These are phyloP conservation scores for Sympetrum striolatum DNA, from an alignment of 2,888 invertebrate species.

Conservation along the genomic window DNA sequence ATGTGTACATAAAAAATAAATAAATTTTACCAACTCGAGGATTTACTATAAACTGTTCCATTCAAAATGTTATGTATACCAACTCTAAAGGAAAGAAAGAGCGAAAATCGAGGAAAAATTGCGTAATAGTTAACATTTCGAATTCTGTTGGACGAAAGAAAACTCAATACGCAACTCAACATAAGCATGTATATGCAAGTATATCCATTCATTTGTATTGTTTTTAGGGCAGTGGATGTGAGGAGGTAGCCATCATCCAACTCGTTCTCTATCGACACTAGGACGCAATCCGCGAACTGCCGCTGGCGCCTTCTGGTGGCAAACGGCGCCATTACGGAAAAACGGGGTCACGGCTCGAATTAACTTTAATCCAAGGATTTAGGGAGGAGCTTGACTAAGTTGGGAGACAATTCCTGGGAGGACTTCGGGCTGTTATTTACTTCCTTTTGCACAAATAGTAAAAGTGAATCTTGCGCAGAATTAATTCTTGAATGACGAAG, in stretches of 20 bases:
- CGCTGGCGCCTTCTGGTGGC: conserved; percentile 7
- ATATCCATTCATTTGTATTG: too few relatives aligned
- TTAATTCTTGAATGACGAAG: background rate
- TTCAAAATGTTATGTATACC: too few relatives aligned
- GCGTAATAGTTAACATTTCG: too few relatives aligned
- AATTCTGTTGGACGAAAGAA: too few relatives aligned
- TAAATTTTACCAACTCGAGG: too few relatives aligned
- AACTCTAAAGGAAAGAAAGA: too few relatives aligned
- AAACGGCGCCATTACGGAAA: conserved; percentile 26
- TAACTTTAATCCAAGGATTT: conserved; percentile 34
- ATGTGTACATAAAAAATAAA: too few relatives aligned
- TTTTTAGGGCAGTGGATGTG: background rate
- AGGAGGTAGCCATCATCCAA: background rate
- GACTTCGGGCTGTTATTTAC: background rate
- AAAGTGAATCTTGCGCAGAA: background rate
- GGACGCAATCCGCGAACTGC: conserved; percentile 25
- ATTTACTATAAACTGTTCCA: too few relatives aligned
- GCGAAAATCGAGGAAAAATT: too few relatives aligned
- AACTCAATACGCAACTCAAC: too few relatives aligned
- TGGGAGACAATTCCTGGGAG: background rate
- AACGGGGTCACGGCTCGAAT: conserved; percentile 38
- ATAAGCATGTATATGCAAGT: too few relatives aligned
- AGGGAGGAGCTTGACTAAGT: background rate
- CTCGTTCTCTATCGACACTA: background rate
- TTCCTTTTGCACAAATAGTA: background rate